These are phyloP conservation scores for Beris morrisii DNA, from an alignment of 2,888 invertebrate species.

Conservation along the genomic window DNA sequence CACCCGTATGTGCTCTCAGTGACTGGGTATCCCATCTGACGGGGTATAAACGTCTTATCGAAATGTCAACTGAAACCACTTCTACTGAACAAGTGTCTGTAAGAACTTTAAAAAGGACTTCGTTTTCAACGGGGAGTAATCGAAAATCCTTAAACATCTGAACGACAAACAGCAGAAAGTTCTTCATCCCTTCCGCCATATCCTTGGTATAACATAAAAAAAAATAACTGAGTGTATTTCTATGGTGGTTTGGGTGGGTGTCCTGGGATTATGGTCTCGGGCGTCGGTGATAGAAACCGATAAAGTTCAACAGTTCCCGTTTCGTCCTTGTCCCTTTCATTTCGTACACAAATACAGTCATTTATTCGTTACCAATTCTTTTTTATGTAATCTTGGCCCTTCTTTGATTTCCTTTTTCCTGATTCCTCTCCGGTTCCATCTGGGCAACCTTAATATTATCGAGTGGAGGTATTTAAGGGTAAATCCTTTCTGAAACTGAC, in stretches of 20 bases:
- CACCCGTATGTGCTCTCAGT: neutral
- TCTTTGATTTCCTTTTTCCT: constrained; percentile 29
- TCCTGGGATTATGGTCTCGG: constrained; percentile 8
- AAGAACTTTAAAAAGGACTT: constrained; percentile 37
- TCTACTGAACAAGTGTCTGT: constrained; percentile 34
- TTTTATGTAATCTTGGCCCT: constrained; percentile 31
- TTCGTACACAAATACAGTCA: constrained; percentile 35
- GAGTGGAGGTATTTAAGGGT: constrained; percentile 37
- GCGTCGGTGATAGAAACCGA: constrained; percentile 24
- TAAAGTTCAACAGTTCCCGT: constrained; percentile 37
- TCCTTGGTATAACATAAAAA: constrained; percentile 3
- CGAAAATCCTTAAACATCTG: constrained; percentile 32
- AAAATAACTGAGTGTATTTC: constrained; percentile 7
- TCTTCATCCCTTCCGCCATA: too few relatives aligned
- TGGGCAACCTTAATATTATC: constrained; percentile 37
- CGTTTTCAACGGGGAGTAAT: constrained; percentile 34
- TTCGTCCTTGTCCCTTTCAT: neutral
- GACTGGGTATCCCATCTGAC: constrained; percentile 25
- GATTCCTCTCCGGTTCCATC: constrained; percentile 34
- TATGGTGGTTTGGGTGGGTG: neutral
- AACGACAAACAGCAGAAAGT: constrained; percentile 34
- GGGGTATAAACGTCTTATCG: constrained; percentile 33
- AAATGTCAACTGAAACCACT: constrained; percentile 34
- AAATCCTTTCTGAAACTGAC: constrained; percentile 39
- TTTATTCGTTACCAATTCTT: constrained; percentile 37